A percentile compares a stretch with the other conserved stretches of the same genome.
phyloP scores from a whole-genome alignment of 2,888 invertebrate species.

The Oxytorus armatus region DNA sequence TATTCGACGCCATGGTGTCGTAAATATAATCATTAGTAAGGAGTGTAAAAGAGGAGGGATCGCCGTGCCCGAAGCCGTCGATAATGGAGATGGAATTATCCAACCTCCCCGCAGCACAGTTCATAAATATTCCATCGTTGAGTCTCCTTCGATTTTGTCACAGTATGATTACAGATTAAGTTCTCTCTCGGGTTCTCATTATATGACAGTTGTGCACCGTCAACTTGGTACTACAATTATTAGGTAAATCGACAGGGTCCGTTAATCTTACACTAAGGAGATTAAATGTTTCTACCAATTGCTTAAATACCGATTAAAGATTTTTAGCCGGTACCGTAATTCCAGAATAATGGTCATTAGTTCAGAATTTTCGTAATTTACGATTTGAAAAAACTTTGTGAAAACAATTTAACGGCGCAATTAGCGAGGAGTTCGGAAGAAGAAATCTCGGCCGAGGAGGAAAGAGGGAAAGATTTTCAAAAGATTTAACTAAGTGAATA shows the following conservation, averaged over 20 bases:
- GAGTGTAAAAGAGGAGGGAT: constrained; percentile 9
- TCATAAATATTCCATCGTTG: constrained; percentile 42
- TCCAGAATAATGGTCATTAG: too few relatives aligned
- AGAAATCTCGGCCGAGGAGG: too few relatives aligned
- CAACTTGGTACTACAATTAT: not conserved
- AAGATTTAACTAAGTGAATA: too few relatives aligned
- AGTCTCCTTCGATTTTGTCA: constrained; percentile 50
- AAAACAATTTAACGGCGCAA: too few relatives aligned
- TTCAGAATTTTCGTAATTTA: too few relatives aligned
- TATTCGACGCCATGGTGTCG: too few relatives aligned
- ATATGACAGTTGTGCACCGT: constrained; percentile 17
- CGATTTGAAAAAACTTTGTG: too few relatives aligned
- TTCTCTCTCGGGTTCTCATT: constrained; percentile 35
- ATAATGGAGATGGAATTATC: constrained; percentile 28
- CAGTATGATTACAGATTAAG: constrained; percentile 47
- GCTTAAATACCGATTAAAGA: too few relatives aligned
- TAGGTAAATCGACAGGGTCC: too few relatives aligned
- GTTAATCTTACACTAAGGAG: not conserved
- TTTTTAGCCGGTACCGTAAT: too few relatives aligned
- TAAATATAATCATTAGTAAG: constrained; percentile 41
- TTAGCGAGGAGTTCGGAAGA: too few relatives aligned
- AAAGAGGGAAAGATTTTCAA: too few relatives aligned
- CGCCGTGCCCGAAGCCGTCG: not conserved
- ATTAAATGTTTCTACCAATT: constrained; percentile 39
- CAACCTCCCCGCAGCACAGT: constrained; percentile 19